Evolutionary conservation across 2,888 invertebrate species (phyloP).

Genomic region (Melieria crassipennis): DNA sequence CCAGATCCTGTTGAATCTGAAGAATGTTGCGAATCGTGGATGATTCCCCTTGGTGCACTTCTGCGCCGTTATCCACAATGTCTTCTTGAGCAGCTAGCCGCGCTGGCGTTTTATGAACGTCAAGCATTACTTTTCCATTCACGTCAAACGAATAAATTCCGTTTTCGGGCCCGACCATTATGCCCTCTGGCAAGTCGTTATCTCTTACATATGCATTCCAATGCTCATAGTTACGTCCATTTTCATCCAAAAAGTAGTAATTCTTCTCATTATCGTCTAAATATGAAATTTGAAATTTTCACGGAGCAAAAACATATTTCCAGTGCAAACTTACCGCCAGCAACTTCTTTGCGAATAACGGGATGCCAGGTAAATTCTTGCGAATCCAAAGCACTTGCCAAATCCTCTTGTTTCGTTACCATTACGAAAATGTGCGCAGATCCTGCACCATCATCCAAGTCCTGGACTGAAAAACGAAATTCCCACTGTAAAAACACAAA

Average conservation of each 20-base stretch:
- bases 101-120: slow-evolving; percentile 6
- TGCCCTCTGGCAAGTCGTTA: slow-evolving; percentile 65
- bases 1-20: slow-evolving; percentile 55
- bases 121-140: slow-evolving; percentile 8
- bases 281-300: not conserved
- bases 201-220: slow-evolving; percentile 64
- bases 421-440: too few species aligned
- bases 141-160: slow-evolving; percentile 57
- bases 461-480: not conserved
- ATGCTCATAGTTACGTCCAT: slow-evolving; percentile 64
- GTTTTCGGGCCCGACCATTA: slow-evolving; percentile 64
- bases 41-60: too few species aligned
- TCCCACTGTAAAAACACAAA: not conserved
- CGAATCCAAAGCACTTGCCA: too few species aligned
- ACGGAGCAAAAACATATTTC: not conserved
- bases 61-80: too few species aligned
- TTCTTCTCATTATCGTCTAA: slow-evolving; percentile 46
- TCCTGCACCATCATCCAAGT: not conserved
- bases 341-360: too few species aligned
- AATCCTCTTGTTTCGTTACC: too few species aligned
- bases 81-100: too few species aligned
- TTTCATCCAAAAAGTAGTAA: slow-evolving; percentile 58
- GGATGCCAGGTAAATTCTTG: too few species aligned
- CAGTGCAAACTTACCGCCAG: not conserved
- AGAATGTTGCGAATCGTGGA: too few species aligned